phyloP scores from a whole-genome alignment of 2,797 vertebrate genomes.

The Alcedo quadribrachys region DNA sequence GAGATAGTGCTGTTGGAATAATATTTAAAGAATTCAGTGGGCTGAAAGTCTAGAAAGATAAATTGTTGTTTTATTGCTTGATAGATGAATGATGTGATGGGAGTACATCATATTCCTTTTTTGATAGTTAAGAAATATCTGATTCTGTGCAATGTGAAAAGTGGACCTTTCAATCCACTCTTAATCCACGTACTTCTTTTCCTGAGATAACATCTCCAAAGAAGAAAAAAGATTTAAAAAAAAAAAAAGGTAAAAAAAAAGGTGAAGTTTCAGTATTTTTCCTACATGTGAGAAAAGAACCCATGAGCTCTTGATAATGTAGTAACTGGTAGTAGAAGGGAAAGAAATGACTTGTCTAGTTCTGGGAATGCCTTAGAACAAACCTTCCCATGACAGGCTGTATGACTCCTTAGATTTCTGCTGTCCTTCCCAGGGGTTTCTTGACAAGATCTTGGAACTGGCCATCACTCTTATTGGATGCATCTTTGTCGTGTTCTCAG shows the following conservation, averaged over 20 bases:
- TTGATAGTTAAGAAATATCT: neutral
- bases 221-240: too few species aligned
- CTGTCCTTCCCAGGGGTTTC: neutral
- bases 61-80: neutral
- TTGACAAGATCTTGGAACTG: neutral
- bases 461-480: neutral
- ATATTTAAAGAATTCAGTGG: neutral
- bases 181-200: neutral
- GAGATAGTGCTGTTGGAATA: neutral
- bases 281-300: neutral
- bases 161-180: neutral
- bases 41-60: neutral
- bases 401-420: neutral
- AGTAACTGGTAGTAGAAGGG: neutral
- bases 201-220: neutral
- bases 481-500: neutral
- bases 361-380: neutral
- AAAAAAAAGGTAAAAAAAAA: neutral
- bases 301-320: neutral
- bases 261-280: neutral
- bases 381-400: neutral
- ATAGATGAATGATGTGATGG: neutral
- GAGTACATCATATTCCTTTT: neutral
- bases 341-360: neutral
- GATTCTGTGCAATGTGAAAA: neutral